phyloP scores from a whole-genome alignment of 2,888 invertebrate species.

The Thumatha senex region DNA sequence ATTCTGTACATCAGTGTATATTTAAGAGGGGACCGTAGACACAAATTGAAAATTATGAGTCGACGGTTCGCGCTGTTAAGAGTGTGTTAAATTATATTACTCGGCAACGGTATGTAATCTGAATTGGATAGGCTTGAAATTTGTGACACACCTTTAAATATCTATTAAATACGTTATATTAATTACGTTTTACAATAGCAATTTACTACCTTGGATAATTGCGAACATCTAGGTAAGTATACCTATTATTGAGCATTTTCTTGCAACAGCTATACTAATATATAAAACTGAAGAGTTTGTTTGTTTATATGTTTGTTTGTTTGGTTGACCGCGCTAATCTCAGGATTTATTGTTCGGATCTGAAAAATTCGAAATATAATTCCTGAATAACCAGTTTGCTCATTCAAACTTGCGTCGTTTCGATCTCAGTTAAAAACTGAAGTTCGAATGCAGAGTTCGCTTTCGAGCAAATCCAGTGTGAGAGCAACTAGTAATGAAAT shows the following conservation, averaged over 20 bases:
- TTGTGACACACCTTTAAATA: constrained; percentile 15
- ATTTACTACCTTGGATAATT: background rate
- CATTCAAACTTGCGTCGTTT: too few species aligned
- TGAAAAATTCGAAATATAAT: too few species aligned
- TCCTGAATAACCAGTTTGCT: too few species aligned
- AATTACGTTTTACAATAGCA: constrained; percentile 4
- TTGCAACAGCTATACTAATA: too few species aligned
- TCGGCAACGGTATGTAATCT: constrained; percentile 39
- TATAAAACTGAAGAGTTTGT: too few species aligned
- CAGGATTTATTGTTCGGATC: too few species aligned
- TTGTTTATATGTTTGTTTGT: too few species aligned
- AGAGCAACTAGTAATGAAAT: too few species aligned
- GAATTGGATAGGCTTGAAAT: constrained; percentile 22
- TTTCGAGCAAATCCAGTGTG: too few species aligned
- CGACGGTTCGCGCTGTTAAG: constrained; percentile 62
- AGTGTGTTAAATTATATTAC: constrained; percentile 56
- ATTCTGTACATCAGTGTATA: constrained; percentile 54
- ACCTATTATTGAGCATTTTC: background rate
- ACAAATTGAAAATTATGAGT: constrained; percentile 79
- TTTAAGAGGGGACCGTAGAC: constrained; percentile 64
- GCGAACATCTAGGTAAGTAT: background rate
- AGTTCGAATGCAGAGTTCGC: too few species aligned
- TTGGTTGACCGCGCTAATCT: too few species aligned
- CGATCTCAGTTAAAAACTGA: too few species aligned
- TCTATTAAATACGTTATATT: constrained; percentile 1